phyloP scores from a whole-genome alignment of 2,797 vertebrate species.

The Oreonectes daqikongensis region DNA sequence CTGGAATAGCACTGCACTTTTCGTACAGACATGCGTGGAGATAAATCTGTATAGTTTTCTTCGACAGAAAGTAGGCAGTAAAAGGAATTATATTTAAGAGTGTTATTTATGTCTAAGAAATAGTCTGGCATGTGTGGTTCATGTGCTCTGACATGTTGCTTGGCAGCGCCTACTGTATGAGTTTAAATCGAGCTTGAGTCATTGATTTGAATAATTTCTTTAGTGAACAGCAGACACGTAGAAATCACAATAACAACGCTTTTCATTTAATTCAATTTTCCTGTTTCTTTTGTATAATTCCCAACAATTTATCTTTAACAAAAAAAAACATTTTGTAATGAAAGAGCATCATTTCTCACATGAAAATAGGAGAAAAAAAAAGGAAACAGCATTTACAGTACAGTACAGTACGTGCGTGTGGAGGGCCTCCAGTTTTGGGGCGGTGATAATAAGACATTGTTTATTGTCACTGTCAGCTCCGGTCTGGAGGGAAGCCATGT shows the following conservation, averaged over 20 bases:
- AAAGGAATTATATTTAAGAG: neutral
- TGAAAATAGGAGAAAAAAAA: neutral
- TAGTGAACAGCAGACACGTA: neutral
- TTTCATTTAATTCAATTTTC: no score
- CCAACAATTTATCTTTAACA: neutral
- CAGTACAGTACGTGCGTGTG: neutral
- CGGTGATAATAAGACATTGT: constrained; percentile 27
- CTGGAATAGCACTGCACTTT: no score
- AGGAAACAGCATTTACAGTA: neutral
- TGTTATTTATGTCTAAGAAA: neutral
- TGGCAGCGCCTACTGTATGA: neutral
- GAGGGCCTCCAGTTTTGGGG: constrained; percentile 1
- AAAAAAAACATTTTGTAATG: neutral
- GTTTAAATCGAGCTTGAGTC: no score
- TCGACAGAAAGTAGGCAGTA: neutral
- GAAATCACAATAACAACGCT: no score
- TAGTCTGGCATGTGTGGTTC: neutral
- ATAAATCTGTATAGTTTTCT: neutral
- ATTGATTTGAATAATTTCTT: neutral
- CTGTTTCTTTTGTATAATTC: neutral
- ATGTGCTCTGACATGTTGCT: neutral
- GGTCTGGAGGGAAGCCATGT: constrained; percentile 11
- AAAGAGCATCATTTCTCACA: neutral
- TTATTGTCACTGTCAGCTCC: constrained; percentile 19
- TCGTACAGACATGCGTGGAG: no score